These are phyloP conservation scores for Antechinus flavipes DNA, from an alignment of 2,113 vertebrate species.

Conservation along the genomic window DNA sequence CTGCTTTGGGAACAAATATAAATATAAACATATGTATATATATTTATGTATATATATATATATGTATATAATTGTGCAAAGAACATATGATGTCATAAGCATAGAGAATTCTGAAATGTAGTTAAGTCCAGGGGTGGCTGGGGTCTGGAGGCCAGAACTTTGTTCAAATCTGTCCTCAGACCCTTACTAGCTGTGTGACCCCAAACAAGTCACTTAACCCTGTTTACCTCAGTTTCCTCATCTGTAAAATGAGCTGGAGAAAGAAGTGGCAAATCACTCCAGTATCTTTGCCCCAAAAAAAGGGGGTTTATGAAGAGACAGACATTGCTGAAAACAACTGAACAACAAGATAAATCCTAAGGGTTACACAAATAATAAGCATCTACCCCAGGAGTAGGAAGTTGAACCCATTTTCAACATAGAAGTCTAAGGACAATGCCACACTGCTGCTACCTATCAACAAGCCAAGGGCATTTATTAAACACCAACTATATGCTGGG, in stretches of 20 bases:
- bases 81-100: neutral
- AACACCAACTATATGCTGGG: neutral
- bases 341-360: neutral
- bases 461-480: neutral
- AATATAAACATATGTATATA: too few relatives aligned
- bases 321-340: neutral
- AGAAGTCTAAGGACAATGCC: neutral
- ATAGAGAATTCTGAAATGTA: neutral
- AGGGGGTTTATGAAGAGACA: too few relatives aligned
- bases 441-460: neutral
- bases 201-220: neutral
- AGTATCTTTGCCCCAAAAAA: neutral
- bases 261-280: neutral
- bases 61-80: neutral
- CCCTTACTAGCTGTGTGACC: neutral
- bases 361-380: neutral
- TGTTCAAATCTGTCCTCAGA: neutral
- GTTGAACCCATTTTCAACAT: neutral
- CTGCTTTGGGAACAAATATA: neutral
- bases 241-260: neutral
- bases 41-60: too few relatives aligned
- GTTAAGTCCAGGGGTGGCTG: neutral
- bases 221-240: neutral
- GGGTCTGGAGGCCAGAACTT: neutral
- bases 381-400: neutral